phyloP scores from a whole-genome alignment of 2,888 invertebrate genomes.

The Serrognathus titanus region DNA sequence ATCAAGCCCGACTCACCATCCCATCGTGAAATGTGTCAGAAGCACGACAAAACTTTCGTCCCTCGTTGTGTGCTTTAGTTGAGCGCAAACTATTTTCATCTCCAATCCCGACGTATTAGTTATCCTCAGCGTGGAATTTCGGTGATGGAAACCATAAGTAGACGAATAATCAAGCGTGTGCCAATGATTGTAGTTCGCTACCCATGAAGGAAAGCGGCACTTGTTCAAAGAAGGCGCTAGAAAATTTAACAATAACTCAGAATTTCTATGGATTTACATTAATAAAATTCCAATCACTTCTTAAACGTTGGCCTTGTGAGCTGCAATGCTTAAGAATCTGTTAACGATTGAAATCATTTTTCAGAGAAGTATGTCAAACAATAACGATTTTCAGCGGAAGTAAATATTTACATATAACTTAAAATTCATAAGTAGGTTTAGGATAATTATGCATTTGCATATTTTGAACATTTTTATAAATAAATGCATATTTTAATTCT shows the following conservation, averaged over 20 bases:
- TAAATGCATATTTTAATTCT: no score
- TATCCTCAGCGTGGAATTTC: constrained; percentile 71
- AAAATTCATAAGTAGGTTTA: no score
- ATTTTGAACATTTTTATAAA: no score
- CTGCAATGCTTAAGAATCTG: no score
- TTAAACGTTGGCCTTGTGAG: no score
- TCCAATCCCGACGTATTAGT: constrained; percentile 61
- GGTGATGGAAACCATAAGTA: constrained; percentile 81
- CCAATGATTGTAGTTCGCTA: constrained; percentile 82
- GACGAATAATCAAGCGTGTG: constrained; percentile 83
- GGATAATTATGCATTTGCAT: no score
- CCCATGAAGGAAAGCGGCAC: constrained; percentile 86
- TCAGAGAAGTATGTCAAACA: no score
- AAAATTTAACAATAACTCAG: constrained; percentile 29
- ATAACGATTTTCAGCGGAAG: no score
- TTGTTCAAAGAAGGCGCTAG: constrained; percentile 68
- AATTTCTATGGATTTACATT: no score
- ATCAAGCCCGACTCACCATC: constrained; percentile 58
- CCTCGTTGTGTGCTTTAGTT: constrained; percentile 57
- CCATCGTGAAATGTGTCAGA: constrained; percentile 69
- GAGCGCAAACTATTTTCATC: constrained; percentile 65
- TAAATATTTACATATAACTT: no score
- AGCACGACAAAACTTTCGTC: constrained; percentile 59
- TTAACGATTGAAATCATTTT: no score
- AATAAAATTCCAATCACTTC: no score